These are phyloP conservation scores for Megaleporinus macrocephalus DNA, from an alignment of 2,113 vertebrate species.

Conservation along the genomic window DNA sequence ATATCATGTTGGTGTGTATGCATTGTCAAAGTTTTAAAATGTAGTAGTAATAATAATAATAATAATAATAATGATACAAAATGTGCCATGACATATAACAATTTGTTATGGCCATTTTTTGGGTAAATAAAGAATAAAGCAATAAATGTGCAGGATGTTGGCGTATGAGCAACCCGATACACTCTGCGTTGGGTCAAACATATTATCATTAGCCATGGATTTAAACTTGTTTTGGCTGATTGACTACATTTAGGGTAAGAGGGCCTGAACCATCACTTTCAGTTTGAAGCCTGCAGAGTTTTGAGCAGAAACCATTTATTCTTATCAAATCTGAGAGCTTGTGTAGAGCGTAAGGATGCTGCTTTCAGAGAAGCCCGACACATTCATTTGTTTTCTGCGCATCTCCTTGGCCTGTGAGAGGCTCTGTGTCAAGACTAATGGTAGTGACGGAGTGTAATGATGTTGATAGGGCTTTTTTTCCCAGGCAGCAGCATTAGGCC, in stretches of 20 bases:
- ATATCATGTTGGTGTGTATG: too few species aligned
- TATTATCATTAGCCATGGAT: too few species aligned
- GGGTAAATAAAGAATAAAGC: too few species aligned
- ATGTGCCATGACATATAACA: too few species aligned
- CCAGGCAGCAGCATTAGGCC: conserved; percentile 71
- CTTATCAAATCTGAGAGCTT: conserved; percentile 33
- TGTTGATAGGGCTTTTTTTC: conserved; percentile 50
- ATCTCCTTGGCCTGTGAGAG: conserved; percentile 24
- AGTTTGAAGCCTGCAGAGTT: background rate
- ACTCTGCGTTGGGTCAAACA: too few species aligned
- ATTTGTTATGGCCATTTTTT: too few species aligned
- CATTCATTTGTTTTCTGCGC: conserved; percentile 43
- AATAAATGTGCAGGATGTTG: too few species aligned
- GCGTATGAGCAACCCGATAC: too few species aligned
- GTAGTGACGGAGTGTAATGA: conserved; percentile 52
- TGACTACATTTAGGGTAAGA: background rate
- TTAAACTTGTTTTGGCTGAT: background rate
- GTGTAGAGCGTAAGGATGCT: conserved; percentile 1
- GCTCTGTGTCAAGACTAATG: conserved; percentile 32
- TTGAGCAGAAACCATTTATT: conserved; percentile 29
- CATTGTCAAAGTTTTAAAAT: too few species aligned
- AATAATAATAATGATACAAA: too few species aligned
- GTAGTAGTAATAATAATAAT: too few species aligned
- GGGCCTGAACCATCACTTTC: background rate
- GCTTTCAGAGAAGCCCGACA: conserved; percentile 28